Evolutionary conservation across 2,113 vertebrate species (phyloP).

Genomic region (Mormyrus iriodes): DNA sequence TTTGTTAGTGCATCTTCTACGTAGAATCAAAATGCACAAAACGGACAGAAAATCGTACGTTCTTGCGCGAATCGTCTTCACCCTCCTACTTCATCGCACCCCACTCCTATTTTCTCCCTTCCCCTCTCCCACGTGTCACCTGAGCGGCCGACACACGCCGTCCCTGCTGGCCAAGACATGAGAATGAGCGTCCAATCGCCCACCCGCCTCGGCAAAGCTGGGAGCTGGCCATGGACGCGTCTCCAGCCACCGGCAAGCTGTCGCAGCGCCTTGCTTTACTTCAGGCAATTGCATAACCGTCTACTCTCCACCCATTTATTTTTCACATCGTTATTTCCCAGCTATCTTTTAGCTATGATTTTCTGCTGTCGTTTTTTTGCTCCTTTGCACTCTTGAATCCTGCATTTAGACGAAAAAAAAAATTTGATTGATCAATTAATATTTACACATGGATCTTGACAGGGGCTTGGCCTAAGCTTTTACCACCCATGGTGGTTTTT

Average conservation of each 20-base stretch:
- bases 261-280: not conserved
- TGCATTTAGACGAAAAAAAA: no score
- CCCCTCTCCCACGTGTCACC: constrained; percentile 10
- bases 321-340: not conserved
- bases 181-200: not conserved
- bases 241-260: not conserved
- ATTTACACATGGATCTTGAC: not conserved
- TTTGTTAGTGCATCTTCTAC: not conserved
- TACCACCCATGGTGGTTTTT: not conserved
- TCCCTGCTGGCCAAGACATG: not conserved
- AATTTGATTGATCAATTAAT: not conserved
- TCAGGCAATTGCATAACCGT: not conserved
- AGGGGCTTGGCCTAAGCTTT: not conserved
- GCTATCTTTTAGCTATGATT: not conserved
- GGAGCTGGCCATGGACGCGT: not conserved
- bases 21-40: not conserved
- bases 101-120: not conserved
- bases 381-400: not conserved
- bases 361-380: not conserved
- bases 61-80: not conserved
- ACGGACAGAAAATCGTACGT: not conserved
- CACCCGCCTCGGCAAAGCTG: not conserved
- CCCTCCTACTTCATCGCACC: not conserved
- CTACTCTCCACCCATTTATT: not conserved
- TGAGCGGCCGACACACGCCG: not conserved